Evolutionary conservation across 2,888 invertebrate species (phyloP).

Genomic region (Ochlodes sylvanus): DNA sequence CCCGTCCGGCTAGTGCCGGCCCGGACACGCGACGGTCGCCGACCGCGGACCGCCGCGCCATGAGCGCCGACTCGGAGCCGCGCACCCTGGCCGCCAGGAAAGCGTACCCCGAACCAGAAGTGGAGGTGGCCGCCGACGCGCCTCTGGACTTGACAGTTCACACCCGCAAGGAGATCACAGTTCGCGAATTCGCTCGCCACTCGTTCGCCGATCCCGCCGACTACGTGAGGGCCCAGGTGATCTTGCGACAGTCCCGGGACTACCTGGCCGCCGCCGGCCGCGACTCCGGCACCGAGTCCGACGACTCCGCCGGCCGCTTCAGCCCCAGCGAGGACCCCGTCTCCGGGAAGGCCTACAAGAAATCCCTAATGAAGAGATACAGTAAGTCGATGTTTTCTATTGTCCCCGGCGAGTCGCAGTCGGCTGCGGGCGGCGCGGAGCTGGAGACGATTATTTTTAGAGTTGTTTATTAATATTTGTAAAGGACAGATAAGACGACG

Average conservation of each 20-base stretch:
- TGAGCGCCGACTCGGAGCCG: slow-evolving; percentile 72
- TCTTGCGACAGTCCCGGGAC: slow-evolving; percentile 79
- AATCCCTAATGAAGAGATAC: slow-evolving; percentile 96
- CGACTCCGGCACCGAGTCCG: slow-evolving; percentile 92
- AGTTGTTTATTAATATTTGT: slow-evolving; percentile 28
- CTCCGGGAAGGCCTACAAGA: slow-evolving; percentile 91
- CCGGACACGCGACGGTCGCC: slow-evolving; percentile 64
- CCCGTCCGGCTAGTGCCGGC: slow-evolving; percentile 75
- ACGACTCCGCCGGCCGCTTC: slow-evolving; percentile 90
- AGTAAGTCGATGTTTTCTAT: slow-evolving; percentile 87
- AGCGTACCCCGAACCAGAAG: slow-evolving; percentile 72
- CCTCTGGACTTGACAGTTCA: slow-evolving; percentile 92
- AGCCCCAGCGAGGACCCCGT: slow-evolving; percentile 85
- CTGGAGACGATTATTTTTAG: slow-evolving; percentile 19
- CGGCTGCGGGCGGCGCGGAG: not conserved
- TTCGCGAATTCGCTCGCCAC: slow-evolving; percentile 80
- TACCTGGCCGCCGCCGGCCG: slow-evolving; percentile 78
- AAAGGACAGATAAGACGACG: slow-evolving; percentile 13
- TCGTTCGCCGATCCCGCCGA: slow-evolving; percentile 80
- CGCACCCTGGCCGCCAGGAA: slow-evolving; percentile 81
- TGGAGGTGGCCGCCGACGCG: slow-evolving; percentile 81
- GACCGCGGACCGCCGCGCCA: slow-evolving; percentile 63
- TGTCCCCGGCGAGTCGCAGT: not conserved
- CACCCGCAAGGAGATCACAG: slow-evolving; percentile 76
- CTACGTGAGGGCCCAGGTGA: slow-evolving; percentile 79